Evolutionary conservation across 1,140 invertebrate species (phyloP), one percentile per base, ranked within the genome.

Genomic region (Cepaea nemoralis): DNA sequence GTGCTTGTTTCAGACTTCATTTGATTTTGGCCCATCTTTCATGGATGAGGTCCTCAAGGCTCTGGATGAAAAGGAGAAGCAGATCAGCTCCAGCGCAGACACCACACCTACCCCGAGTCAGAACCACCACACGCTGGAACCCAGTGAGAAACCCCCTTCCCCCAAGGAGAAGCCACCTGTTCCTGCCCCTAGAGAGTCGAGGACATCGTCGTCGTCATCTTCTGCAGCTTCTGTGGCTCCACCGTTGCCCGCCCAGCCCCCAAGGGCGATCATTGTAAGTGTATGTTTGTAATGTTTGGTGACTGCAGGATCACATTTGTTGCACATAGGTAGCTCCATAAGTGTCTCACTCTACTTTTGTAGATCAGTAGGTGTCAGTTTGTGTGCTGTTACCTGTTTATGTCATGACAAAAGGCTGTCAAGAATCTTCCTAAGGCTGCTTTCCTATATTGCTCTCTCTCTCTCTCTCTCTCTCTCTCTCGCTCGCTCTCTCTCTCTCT

Each of bases 11-110:
- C 87, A 94, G 94, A 94, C 94, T 91, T 94, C 95, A 73, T 95
- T 96, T 82, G 97, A 99, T 92, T 95, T 98, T 88, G 97, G 97
- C 22, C 96, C 97, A 14, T 98, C 97, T 83, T 92, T 99, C 48
- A 93, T 98, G 87, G 97, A 98, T 88, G 97, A 99, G 92, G 96
- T 98, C 92, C 96, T 99, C 87, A 94, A 95, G 85, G 95, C 95
- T 31, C 91, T 96, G 74, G 93, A 93, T 87, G 88, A 90, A 40
- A 89, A 89, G 71, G 86, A 89, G 75, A 84, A 86, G 10, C 84
- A 86, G 48, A 73, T 87, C 24, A 83, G 85, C 24, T 81, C 81
- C 2, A 79, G 77, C 73, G 76, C 31, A 12, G 73, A 82, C 19
- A 66, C 69, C 74, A 75, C 80, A 59, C 66, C 77, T 8, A 45